Conservation (phyloP, 2,888 invertebrate genomes). For the Meliscaeva auricollis region DNA sequence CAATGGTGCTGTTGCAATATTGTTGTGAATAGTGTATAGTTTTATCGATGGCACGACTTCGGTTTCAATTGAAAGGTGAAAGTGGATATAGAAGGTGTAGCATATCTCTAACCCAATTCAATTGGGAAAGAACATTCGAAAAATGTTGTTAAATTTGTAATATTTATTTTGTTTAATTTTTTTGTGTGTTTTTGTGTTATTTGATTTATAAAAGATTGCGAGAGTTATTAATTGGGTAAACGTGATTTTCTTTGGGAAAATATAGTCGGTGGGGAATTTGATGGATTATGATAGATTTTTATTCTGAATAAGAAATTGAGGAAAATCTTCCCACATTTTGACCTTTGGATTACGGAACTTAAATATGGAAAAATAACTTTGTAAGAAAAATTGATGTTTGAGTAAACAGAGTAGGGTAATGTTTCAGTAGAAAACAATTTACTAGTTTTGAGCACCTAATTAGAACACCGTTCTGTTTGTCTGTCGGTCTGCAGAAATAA, state of each 20-base stretch:
- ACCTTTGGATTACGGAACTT: too few species aligned
- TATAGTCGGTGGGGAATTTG: constrained; percentile 11
- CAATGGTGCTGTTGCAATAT: constrained; percentile 41
- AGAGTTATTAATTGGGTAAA: neutral
- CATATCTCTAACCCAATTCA: constrained; percentile 29
- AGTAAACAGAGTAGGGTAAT: too few species aligned
- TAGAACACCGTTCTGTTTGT: too few species aligned
- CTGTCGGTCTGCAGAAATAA: too few species aligned
- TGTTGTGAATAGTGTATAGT: constrained; percentile 23
- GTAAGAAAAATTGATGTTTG: too few species aligned
- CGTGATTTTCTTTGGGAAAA: neutral
- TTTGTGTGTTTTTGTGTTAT: neutral
- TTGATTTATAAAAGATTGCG: constrained; percentile 3
- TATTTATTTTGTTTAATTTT: constrained; percentile 20
- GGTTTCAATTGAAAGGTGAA: constrained; percentile 61
- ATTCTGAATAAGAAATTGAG: neutral
- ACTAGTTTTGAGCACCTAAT: too few species aligned
- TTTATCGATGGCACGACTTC: constrained; percentile 70
- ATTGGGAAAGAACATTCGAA: constrained; percentile 41
- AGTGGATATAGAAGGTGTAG: constrained; percentile 43
- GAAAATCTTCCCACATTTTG: too few species aligned
- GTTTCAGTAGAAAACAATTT: too few species aligned
- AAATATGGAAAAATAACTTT: too few species aligned
- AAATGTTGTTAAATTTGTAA: constrained; percentile 19
- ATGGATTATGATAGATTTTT: neutral